Percentiles rank a stretch among this genome's conserved stretches.
Evolutionary conservation across 2,113 vertebrate genomes (phyloP).

Genomic region (Pedetes capensis): DNA sequence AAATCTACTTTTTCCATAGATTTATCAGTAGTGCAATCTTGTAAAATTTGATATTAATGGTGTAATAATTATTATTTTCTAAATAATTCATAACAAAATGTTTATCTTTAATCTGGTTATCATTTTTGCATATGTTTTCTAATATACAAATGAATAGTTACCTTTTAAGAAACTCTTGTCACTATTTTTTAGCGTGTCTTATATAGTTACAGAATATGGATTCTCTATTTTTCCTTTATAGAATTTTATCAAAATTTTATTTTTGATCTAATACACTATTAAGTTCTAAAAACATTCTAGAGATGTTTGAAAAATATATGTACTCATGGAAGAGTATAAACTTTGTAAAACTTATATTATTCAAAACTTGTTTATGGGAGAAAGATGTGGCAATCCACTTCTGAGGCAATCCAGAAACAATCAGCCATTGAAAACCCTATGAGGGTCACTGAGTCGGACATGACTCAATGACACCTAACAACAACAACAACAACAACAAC

Average conservation of each 20-base stretch:
- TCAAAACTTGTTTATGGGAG: too few relatives aligned
- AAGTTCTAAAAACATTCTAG: constrained; percentile 47
- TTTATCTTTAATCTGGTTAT: constrained; percentile 23
- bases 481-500: too few relatives aligned
- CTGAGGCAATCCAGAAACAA: too few relatives aligned
- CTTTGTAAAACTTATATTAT: neutral
- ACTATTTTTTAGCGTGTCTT: neutral
- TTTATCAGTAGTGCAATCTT: neutral
- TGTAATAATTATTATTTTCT: constrained; percentile 14
- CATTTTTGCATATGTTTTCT: neutral
- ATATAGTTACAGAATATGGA: neutral
- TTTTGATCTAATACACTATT: neutral
- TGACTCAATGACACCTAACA: too few relatives aligned
- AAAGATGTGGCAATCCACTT: too few relatives aligned
- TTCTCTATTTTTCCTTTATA: neutral
- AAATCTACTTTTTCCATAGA: neutral
- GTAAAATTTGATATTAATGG: neutral
- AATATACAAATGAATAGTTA: constrained; percentile 19
- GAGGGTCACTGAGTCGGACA: too few relatives aligned
- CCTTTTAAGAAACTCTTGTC: neutral
- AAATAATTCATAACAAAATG: neutral
- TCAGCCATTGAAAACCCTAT: too few relatives aligned
- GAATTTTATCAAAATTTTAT: constrained; percentile 5
- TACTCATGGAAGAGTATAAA: neutral
- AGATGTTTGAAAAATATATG: neutral